Evolutionary conservation across 2,113 vertebrate genomes (phyloP), one percentile per base, ranked within the genome.

Genomic region (Lycaon pictus): DNA sequence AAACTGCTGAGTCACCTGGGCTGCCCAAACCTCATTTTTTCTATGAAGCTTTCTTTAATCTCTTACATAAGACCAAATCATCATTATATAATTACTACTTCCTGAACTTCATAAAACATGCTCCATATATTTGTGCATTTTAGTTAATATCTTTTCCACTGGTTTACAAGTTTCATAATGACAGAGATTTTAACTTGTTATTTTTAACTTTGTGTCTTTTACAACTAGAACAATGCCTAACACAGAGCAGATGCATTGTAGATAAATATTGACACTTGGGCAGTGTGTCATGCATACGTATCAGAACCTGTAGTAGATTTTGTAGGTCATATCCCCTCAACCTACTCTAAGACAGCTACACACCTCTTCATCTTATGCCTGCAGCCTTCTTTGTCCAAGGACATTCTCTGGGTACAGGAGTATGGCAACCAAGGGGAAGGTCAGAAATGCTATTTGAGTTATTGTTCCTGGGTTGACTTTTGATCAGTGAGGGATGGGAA

Each of bases 31-130:
- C 60, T 71, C 7, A 25, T 32, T 77, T 91, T 91, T 32, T 27
- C 60, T 53, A 23, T 55, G 37, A 95, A 51, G 2, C 23, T 48
- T 55, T 84, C 25, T 15, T 80, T 71, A 43, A 65, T 43, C 13
- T 89, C 51, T 71, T 16, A 74, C 51, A 56, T 11, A 87, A 72
- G 12, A 65, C 43, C 51, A 79, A 55, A 48, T 85, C 63, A 83
- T 76, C 27, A 86, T 74, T 84, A 10, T 27, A 88, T 82, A 51
- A 80, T 55, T 84, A 77, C 11, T 80, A 12, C 7, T 58, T 93
- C 19, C 72, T 88, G 60, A 93, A 85, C 58, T 43, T 92, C 53
- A 83, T 74, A 90, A 93, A 62, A 83, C 15, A 35, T 67, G n/a
- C 27, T 89, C n/a, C 22, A 23, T 63, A 63, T 76, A 62, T 63